phyloP scores from a whole-genome alignment of 2,797 vertebrate genomes.

The Danio choprae region DNA sequence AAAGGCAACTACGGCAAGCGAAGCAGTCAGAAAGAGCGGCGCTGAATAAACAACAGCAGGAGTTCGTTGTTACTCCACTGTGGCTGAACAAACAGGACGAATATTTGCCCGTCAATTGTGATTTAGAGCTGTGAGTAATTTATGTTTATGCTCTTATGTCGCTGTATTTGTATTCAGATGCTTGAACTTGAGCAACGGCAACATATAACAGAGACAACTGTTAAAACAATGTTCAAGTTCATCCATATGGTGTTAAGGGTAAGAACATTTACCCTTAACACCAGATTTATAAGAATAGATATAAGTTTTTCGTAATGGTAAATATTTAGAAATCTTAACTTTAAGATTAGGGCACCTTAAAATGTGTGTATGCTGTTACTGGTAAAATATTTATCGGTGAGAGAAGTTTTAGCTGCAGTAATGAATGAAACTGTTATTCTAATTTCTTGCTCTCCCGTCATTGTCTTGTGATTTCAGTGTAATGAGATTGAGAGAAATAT shows the following conservation, averaged over 20 bases:
- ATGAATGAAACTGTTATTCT: neutral
- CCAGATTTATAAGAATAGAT: neutral
- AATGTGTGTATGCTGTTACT: neutral
- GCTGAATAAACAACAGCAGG: neutral
- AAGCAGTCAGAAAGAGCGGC: neutral
- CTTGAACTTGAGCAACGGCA: too few species aligned
- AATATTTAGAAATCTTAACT: too few species aligned
- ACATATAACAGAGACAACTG: too few species aligned
- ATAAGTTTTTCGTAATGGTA: neutral
- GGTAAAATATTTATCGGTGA: neutral
- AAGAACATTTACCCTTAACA: neutral
- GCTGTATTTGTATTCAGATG: too few species aligned
- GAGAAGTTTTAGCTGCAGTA: neutral
- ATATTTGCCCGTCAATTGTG: neutral
- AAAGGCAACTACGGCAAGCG: conserved; percentile 71
- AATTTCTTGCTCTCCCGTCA: neutral
- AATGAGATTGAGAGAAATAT: conserved; percentile 53
- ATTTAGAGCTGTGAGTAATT: conserved; percentile 26
- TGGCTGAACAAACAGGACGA: neutral
- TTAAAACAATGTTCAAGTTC: neutral
- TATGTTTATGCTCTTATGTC: neutral
- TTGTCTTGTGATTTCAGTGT: conserved; percentile 61
- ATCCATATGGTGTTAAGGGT: neutral
- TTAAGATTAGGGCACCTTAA: too few species aligned
- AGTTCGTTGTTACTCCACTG: neutral